Base-by-base conservation (phyloP, 2,797 vertebrate species). In the Peromyscus attwateri region DNA sequence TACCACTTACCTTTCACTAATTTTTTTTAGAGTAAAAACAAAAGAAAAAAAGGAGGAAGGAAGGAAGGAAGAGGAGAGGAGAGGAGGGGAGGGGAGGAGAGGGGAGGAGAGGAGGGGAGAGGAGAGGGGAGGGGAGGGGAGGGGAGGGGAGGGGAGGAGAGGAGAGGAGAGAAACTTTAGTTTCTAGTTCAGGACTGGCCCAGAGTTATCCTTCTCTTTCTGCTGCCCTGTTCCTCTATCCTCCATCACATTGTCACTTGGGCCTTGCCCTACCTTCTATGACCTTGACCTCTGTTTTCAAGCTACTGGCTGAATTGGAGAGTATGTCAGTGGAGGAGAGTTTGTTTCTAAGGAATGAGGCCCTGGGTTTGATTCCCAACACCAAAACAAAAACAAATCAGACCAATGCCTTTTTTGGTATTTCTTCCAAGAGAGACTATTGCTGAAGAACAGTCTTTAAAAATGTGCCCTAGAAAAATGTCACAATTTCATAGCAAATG, bases 381-480 rank as follows among this genome's bases (percentile, higher is more conserved):
- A 52, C 60, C 29, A 71, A 76, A 46, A 49, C 12, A 23, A 89
- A 77, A 89, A 3, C 21, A 77, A 43, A 89, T 19, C 37, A 77
- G 46, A 49, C 7, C 29, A 81, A 25, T 73, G 94, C 37, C 79
- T 89, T 95, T 73, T 37, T 73, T 43, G 10, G 2, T 70, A n/a
- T 82, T 2, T 79, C 17, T 95, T 34, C 62, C 66, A 87, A 25
- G 62, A 79, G 68, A 27, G 12, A 76, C 17, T 70, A 75, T 43
- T 75, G 27, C 77, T 19, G 62, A 97, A 89, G 7, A 55, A 52
- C 92, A 46, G 21, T 73, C 68, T 94, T 92, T 37, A 70, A 87
- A 87, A 92, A 46, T 46, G 66, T 40, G 4, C 11, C 25, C 46
- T 62, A 49, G 14, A 43, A 29, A 37, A 31, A 92, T 57, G 89